phyloP scores from a whole-genome alignment of 2,888 invertebrate species.

The Poecilobothrus nobilitatus region DNA sequence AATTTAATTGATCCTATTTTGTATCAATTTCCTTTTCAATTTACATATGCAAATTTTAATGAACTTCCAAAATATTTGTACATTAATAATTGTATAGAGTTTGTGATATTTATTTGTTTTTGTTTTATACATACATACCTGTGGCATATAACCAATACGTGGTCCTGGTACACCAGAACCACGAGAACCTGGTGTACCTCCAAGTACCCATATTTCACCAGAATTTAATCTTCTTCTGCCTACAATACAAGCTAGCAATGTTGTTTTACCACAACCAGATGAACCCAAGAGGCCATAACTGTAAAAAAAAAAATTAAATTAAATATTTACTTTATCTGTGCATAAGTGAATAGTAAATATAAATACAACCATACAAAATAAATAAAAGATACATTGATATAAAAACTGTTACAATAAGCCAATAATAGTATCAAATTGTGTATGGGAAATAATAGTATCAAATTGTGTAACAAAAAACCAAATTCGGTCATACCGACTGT shows the following conservation, averaged over 20 bases:
- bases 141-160: conserved; percentile 85
- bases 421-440: background rate
- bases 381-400: background rate
- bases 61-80: no score
- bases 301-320: conserved; percentile 28
- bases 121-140: conserved; percentile 50
- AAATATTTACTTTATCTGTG: background rate
- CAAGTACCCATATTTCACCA: conserved; percentile 78
- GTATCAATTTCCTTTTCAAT: no score
- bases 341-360: background rate
- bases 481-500: no score
- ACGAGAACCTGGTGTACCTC: conserved; percentile 69
- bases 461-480: background rate
- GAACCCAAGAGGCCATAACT: conserved; percentile 85
- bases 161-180: conserved; percentile 83
- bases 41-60: no score
- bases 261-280: conserved; percentile 87
- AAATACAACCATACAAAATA: background rate
- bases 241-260: conserved; percentile 75
- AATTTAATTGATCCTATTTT: no score
- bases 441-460: background rate
- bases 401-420: background rate
- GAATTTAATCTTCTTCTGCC: conserved; percentile 70
- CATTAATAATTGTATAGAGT: no score
- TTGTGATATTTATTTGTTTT: no score